phyloP scores from a whole-genome alignment of 2,113 vertebrate species.

The Crotalus helleri region DNA sequence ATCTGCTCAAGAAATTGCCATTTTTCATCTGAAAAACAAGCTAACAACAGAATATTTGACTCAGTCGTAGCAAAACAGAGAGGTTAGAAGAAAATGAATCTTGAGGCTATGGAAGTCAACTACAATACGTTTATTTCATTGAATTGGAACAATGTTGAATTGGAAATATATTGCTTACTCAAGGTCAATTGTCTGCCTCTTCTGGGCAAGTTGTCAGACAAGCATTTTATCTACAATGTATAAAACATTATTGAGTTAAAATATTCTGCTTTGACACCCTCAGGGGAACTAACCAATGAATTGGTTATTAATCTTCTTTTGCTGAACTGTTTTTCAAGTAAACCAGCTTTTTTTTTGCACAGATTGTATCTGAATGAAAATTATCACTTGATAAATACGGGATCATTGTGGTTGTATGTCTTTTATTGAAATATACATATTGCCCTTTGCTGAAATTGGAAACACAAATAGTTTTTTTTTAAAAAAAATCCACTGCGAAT shows the following conservation, averaged over 20 bases:
- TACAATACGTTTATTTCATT: background rate
- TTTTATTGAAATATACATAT: background rate
- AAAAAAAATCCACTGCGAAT: accelerated
- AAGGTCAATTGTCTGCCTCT: background rate
- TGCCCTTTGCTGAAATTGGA: background rate
- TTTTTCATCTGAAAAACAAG: background rate
- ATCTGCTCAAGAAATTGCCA: background rate
- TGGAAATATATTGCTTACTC: background rate
- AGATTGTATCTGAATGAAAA: background rate
- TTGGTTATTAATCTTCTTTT: background rate
- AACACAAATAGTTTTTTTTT: background rate
- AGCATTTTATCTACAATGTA: background rate
- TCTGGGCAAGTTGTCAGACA: accelerated
- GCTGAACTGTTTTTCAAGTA: background rate
- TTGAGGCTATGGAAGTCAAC: background rate
- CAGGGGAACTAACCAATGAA: accelerated
- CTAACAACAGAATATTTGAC: background rate
- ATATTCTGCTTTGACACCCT: background rate
- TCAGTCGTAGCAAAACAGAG: background rate
- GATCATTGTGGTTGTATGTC: background rate
- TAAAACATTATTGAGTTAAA: background rate
- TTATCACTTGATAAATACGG: background rate
- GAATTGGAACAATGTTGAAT: background rate
- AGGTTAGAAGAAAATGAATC: background rate
- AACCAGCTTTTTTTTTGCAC: accelerated